These are phyloP conservation scores for Odontocerum albicorne DNA, from an alignment of 2,888 invertebrate species.

Conservation along the genomic window DNA sequence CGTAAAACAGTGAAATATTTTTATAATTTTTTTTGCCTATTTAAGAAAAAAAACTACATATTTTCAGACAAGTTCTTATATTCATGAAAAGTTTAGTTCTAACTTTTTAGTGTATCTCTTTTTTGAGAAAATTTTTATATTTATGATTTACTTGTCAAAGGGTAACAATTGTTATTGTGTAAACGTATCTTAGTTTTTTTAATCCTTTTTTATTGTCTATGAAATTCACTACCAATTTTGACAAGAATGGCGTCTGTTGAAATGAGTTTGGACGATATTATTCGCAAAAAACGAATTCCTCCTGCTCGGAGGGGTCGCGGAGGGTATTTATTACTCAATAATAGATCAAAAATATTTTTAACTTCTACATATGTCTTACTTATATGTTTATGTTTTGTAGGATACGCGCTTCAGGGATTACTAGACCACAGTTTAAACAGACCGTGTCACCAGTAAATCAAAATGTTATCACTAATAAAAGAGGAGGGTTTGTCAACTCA, in stretches of 20 bases:
- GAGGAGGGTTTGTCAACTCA: conserved; percentile 15
- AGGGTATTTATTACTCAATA: conserved; percentile 20
- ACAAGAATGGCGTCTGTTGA: conserved; percentile 28
- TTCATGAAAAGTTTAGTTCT: no score
- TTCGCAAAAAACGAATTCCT: conserved; percentile 45
- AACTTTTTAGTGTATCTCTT: no score
- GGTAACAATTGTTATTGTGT: no score
- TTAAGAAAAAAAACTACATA: no score
- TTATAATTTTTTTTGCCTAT: no score
- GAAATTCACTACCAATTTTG: no score
- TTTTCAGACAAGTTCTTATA: no score
- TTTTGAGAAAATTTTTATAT: no score
- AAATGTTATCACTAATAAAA: conserved; percentile 5
- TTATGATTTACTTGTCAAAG: no score
- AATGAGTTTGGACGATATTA: conserved; percentile 57
- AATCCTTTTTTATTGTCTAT: conserved; percentile 1
- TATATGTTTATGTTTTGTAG: conserved; percentile 8
- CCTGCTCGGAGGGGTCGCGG: conserved; percentile 20
- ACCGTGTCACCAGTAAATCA: not conserved
- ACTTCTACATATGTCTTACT: not conserved
- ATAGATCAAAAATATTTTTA: not conserved
- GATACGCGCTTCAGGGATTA: conserved; percentile 14
- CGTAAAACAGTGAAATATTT: no score
- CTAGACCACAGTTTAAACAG: conserved; percentile 25
- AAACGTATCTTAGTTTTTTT: no score